Evolutionary conservation across 2,113 vertebrate species (phyloP), one percentile per base, ranked within the genome.

Genomic region (Colistium nudipinnis): DNA sequence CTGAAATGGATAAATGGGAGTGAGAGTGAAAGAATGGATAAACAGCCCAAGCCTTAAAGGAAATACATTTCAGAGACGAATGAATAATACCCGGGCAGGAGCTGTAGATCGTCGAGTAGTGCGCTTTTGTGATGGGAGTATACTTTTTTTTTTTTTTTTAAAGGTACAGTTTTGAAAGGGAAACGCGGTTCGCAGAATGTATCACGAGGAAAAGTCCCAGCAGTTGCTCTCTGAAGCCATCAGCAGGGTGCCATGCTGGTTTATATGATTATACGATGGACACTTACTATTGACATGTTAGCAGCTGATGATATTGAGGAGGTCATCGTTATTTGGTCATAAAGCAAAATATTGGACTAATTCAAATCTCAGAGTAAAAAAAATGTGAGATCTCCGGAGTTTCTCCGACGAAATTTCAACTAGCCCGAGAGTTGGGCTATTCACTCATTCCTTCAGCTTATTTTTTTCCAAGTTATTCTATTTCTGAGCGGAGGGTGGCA

Each of bases 41-140:
- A 86, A 87, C 44, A 76, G 62, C 61, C 48, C 65, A 3, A 78
- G 62, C 70, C 67, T 78, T 76, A 25, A 80, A 85, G 78, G 76
- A 77, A 87, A 86, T 70, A 78, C 4, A 7, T 86, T 86, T 86
- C 74, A 82, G 76, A 81, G 76, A 68, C 10, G 27, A 82, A 59
- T 51, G 43, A 83, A 57, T 88, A 35, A 22, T 68, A 59, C 38
- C 48, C 30, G 36, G 38, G 74, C 56, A 7, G 36, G 44, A 63
- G 43, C 43, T 48, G n/a, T 64, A 59, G 20, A 77, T 78, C 20
- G 38, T 41, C 43, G 28, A 36, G 82, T 45, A 55, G 39, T 38
- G 45, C 41, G 17, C 70, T 56, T 48, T 17, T 13, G 11, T 36
- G 53, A 47, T 36, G 7, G 20, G 25, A 49, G 44, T 45, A 62